A percentile compares a stretch with the other conserved stretches of the same genome.
Evolutionary conservation across 64 coral and sea anemone species (phyloP).

Genomic region (Porites australiensis): DNA sequence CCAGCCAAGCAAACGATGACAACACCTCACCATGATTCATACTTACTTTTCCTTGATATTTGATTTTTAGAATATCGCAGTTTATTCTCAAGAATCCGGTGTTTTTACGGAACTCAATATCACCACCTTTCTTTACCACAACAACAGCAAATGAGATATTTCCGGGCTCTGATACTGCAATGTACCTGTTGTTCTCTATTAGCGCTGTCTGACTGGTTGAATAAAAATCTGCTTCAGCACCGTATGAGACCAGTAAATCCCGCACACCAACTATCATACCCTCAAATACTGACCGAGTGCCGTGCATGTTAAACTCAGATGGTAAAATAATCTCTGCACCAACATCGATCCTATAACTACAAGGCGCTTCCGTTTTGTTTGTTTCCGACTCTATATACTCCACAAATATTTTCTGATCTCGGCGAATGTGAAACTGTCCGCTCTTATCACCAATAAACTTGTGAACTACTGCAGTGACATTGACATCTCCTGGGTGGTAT

Average conservation of each 20-base stretch:
- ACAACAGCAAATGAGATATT: slow-evolving; percentile 93
- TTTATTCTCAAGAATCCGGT: slow-evolving; percentile 85
- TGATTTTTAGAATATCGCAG: slow-evolving; percentile 71
- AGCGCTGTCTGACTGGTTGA: slow-evolving; percentile 93
- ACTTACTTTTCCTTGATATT: slow-evolving; percentile 78
- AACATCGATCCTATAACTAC: slow-evolving; percentile 87
- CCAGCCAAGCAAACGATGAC: slow-evolving; percentile 91
- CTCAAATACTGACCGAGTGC: slow-evolving; percentile 80
- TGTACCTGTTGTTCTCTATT: slow-evolving; percentile 85
- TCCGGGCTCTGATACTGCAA: slow-evolving; percentile 88
- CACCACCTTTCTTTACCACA: slow-evolving; percentile 81
- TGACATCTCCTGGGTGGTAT: slow-evolving; percentile 85
- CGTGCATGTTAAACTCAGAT: slow-evolving; percentile 93
- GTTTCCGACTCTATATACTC: slow-evolving; percentile 90
- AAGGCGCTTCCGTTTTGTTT: slow-evolving; percentile 96
- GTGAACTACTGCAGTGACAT: slow-evolving; percentile 82
- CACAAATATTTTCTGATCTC: slow-evolving; percentile 83
- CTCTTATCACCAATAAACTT: slow-evolving; percentile 97
- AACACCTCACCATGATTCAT: slow-evolving; percentile 97
- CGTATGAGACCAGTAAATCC: slow-evolving; percentile 74
- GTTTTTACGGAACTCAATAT: slow-evolving; percentile 90
- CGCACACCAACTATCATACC: slow-evolving; percentile 93
- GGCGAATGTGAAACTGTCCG: slow-evolving; percentile 91
- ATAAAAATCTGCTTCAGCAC: slow-evolving; percentile 83
- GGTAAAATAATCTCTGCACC: slow-evolving; percentile 91